Evolutionary conservation across 2,113 vertebrate species (phyloP).

Genomic region (Ammodytes marinus): DNA sequence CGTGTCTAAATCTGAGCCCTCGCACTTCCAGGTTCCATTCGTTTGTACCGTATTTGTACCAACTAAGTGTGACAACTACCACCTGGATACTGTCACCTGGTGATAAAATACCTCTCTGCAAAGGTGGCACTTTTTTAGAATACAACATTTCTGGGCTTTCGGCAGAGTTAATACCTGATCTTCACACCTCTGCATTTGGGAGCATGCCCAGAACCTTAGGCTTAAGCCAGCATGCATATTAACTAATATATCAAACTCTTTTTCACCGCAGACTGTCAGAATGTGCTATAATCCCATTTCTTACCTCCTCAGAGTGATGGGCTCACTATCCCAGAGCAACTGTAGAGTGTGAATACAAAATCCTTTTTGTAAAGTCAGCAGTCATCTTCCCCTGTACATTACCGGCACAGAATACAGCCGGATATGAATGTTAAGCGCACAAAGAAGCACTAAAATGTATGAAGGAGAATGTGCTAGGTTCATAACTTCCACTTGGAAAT

Average conservation of each 20-base stretch:
- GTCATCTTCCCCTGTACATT: conserved; percentile 55
- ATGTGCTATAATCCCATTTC: conserved; percentile 68
- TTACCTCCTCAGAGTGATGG: conserved; percentile 52
- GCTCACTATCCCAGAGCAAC: conserved; percentile 45
- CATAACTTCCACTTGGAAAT: conserved; percentile 6
- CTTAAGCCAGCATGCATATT: conserved; percentile 69
- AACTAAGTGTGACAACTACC: conserved; percentile 54
- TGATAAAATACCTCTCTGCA: conserved; percentile 70
- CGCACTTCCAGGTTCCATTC: conserved; percentile 33
- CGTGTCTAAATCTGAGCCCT: conserved; percentile 35
- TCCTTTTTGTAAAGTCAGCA: conserved; percentile 69
- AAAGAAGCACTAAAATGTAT: conserved; percentile 12
- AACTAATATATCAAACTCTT: conserved; percentile 71
- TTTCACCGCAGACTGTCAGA: conserved; percentile 54
- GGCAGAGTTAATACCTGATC: conserved; percentile 60
- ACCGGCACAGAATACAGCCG: conserved; percentile 28
- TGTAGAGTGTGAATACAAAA: conserved; percentile 40
- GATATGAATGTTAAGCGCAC: conserved; percentile 22
- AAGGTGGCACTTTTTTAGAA: conserved; percentile 64
- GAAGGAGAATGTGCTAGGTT: not conserved
- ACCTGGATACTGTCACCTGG: conserved; percentile 62
- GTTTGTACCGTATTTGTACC: conserved; percentile 51
- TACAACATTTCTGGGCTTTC: conserved; percentile 48
- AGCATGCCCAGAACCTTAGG: conserved; percentile 46
- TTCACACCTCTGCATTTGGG: conserved; percentile 50